phyloP scores from a whole-genome alignment of 1,140 invertebrate species.

The Ladona fulva region DNA sequence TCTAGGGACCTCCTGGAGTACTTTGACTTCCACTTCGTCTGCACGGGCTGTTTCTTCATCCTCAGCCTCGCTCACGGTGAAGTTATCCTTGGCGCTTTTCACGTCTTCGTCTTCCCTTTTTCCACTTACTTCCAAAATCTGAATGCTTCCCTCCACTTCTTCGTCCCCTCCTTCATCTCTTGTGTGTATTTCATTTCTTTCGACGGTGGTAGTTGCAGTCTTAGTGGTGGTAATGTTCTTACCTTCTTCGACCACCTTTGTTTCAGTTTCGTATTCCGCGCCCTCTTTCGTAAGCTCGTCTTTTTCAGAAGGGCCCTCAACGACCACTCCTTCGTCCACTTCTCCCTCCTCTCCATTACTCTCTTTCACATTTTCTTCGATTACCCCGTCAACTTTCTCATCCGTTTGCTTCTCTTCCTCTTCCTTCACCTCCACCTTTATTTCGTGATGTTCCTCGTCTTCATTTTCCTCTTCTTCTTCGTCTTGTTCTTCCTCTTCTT shows the following conservation, averaged over 20 bases:
- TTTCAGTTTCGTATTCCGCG: not conserved
- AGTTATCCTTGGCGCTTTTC: not conserved
- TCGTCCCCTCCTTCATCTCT: constrained; percentile 26
- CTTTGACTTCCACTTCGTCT: not conserved
- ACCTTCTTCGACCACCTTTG: not conserved
- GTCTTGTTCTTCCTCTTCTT: not conserved
- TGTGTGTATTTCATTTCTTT: constrained; percentile 30
- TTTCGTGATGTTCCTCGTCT: constrained; percentile 11
- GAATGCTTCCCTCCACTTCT: not conserved
- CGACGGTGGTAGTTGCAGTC: no score
- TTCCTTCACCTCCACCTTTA: not conserved
- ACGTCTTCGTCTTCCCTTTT: not conserved
- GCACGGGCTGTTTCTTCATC: not conserved
- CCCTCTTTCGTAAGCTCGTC: constrained; percentile 4
- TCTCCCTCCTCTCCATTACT: constrained; percentile 22
- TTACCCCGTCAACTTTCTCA: constrained; percentile 11
- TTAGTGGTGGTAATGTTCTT: no score
- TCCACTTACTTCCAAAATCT: no score
- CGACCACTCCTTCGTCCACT: constrained; percentile 25
- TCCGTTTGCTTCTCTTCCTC: constrained; percentile 16
- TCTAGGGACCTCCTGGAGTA: constrained; percentile 25
- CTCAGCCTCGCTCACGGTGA: not conserved
- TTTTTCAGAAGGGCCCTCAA: constrained; percentile 24
- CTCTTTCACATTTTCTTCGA: not conserved
- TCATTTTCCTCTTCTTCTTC: not conserved